Evolutionary conservation across 2,888 invertebrate genomes (phyloP).

Genomic region (Drosophila recens): DNA sequence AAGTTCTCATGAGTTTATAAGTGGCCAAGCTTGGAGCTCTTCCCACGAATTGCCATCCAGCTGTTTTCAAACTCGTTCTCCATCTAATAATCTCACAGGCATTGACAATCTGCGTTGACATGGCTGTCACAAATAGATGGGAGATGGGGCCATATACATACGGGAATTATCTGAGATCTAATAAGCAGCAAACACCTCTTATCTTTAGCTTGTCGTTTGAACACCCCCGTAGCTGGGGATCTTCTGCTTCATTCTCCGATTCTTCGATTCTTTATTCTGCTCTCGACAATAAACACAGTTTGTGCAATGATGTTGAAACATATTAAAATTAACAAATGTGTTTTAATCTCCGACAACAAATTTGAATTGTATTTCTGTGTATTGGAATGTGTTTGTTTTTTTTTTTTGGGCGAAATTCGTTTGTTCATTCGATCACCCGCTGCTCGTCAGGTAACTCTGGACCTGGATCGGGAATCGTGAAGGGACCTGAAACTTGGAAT

Average conservation of each 20-base stretch:
- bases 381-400: constrained; percentile 34
- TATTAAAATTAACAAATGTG: constrained; percentile 82
- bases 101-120: constrained; percentile 73
- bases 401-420: constrained; percentile 70
- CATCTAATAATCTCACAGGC: constrained; percentile 43
- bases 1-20: constrained; percentile 8
- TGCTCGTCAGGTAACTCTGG: constrained; percentile 73
- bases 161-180: constrained; percentile 67
- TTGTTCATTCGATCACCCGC: constrained; percentile 78
- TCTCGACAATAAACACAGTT: constrained; percentile 30
- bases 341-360: constrained; percentile 81
- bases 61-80: constrained; percentile 41
- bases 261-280: not conserved
- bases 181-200: constrained; percentile 77
- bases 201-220: constrained; percentile 24
- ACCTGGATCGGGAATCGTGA: not conserved
- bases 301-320: constrained; percentile 78
- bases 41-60: constrained; percentile 54
- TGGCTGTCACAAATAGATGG: constrained; percentile 70
- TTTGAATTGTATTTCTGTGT: constrained; percentile 68
- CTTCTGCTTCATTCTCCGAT: not conserved
- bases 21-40: constrained; percentile 18
- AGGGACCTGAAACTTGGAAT: constrained; percentile 9
- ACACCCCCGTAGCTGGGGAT: constrained; percentile 27
- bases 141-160: constrained; percentile 21